phyloP scores from a whole-genome alignment of 2,113 vertebrate genomes.

The Thomomys bottae region DNA sequence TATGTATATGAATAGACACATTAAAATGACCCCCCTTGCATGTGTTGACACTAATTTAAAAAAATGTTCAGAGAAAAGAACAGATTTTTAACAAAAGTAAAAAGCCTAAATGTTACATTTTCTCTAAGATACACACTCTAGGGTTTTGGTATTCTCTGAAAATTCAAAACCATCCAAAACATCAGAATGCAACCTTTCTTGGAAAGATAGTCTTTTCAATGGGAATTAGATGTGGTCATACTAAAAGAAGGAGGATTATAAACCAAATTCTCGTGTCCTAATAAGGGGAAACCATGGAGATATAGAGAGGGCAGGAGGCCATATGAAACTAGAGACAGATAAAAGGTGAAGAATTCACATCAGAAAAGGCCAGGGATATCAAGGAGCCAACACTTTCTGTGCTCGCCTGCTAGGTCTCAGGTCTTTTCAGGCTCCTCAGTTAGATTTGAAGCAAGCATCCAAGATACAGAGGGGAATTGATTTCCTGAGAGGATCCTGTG shows the following conservation, averaged over 20 bases:
- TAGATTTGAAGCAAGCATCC: background rate
- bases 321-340: background rate
- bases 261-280: background rate
- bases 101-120: background rate
- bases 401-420: background rate
- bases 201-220: background rate
- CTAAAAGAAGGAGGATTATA: background rate
- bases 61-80: background rate
- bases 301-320: background rate
- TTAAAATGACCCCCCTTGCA: too few species aligned
- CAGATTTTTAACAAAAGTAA: background rate
- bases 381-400: background rate
- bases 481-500: background rate
- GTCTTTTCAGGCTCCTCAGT: background rate
- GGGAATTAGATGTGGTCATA: background rate
- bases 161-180: too few species aligned
- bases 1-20: too few species aligned
- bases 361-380: too few species aligned
- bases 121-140: background rate
- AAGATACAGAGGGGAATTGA: too few species aligned
- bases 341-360: too few species aligned
- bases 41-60: too few species aligned
- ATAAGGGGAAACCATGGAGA: background rate
- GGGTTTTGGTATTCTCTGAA: background rate
- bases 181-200: background rate